A percentile compares a stretch with the other conserved stretches of the same genome.
phyloP scores from a whole-genome alignment of 2,797 vertebrate species.

The Epinephelus malabaricus region DNA sequence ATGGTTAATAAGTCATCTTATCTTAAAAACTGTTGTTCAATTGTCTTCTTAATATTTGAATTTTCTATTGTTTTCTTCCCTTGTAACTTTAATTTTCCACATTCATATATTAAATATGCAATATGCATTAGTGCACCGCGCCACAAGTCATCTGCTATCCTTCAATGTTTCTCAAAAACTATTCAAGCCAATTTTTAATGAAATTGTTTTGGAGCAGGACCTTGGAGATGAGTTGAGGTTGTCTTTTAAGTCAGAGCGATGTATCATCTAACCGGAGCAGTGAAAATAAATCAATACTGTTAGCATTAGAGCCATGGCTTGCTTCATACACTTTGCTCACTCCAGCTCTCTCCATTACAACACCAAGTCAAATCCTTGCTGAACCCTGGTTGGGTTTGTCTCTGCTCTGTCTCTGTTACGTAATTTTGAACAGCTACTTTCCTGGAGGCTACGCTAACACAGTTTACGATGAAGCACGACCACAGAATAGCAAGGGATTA shows the following conservation, averaged over 20 bases:
- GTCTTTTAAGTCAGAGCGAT: slow-evolving; percentile 14
- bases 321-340: slow-evolving; percentile 7
- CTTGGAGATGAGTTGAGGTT: background rate
- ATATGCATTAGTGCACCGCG: background rate
- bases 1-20: background rate
- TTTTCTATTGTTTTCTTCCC: background rate
- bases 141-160: background rate
- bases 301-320: slow-evolving; percentile 5
- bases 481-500: slow-evolving; percentile 26
- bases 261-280: slow-evolving; percentile 23
- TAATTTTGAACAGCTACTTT: slow-evolving; percentile 49
- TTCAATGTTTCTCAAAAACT: background rate
- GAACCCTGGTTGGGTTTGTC: slow-evolving; percentile 20
- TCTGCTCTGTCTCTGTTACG: slow-evolving; percentile 30
- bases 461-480: slow-evolving; percentile 34
- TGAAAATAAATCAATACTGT: slow-evolving; percentile 34
- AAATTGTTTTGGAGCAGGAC: slow-evolving; percentile 15
- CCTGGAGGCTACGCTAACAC: slow-evolving; percentile 21
- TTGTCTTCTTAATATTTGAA: background rate
- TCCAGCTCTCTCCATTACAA: slow-evolving; percentile 15
- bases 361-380: slow-evolving; percentile 24
- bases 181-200: slow-evolving; percentile 3
- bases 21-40: too few relatives aligned
- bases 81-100: background rate
- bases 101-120: background rate